A percentile compares a stretch with the other conserved stretches of the same genome.
These are phyloP conservation scores for Hipposideros larvatus DNA, from an alignment of 2,797 vertebrate species.

Conservation along the genomic window DNA sequence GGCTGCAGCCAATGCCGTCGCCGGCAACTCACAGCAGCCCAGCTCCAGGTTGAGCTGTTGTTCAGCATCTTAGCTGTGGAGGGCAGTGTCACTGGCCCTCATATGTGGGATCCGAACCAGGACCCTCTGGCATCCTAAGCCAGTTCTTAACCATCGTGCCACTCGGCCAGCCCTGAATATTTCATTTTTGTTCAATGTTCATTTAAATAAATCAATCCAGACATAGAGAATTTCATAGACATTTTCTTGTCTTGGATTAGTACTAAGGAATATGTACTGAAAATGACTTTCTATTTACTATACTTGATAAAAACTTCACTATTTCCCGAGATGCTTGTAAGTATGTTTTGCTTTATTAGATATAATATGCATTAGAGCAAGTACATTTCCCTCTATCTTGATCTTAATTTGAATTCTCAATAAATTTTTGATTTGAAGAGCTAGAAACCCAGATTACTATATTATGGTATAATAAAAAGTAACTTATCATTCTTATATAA, in stretches of 20 bases:
- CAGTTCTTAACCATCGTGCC: too few species aligned
- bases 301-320: neutral
- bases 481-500: neutral
- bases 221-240: neutral
- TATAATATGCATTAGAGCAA: neutral
- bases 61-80: too few species aligned
- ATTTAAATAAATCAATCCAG: constrained; percentile 3
- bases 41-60: too few species aligned
- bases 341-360: neutral
- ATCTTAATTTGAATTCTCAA: constrained; percentile 3
- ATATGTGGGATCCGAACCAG: too few species aligned
- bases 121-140: too few species aligned
- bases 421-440: neutral
- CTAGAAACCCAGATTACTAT: neutral
- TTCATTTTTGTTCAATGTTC: neutral
- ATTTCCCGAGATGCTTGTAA: neutral
- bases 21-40: too few species aligned
- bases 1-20: too few species aligned
- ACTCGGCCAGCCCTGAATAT: neutral
- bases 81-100: too few species aligned
- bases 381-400: neutral
- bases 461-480: neutral
- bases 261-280: neutral
- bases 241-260: neutral
- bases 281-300: neutral